Conservation (phyloP, 2,113 vertebrate genomes). For the Brachyhypopomus gauderio region DNA sequence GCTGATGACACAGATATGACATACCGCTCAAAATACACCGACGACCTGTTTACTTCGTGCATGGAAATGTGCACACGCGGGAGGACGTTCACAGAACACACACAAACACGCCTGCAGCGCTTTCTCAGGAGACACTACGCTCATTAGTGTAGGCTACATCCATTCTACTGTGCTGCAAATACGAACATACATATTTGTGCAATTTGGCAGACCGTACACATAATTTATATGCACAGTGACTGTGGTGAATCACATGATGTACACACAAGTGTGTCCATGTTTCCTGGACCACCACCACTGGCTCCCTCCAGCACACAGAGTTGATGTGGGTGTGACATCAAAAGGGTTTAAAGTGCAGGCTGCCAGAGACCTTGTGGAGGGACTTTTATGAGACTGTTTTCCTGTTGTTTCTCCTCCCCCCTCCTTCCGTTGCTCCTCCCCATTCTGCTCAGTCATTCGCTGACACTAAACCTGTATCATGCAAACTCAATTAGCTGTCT, state of each 20-base stretch:
- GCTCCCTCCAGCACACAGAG: not conserved
- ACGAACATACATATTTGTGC: too few species aligned
- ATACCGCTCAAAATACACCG: too few species aligned
- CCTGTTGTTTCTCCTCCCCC: not conserved
- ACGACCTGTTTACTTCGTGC: too few species aligned
- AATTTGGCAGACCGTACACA: too few species aligned
- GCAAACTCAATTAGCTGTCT: not conserved
- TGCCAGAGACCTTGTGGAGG: not conserved
- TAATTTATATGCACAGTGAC: too few species aligned
- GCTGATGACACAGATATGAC: too few species aligned
- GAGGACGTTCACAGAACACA: too few species aligned
- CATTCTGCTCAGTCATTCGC: not conserved
- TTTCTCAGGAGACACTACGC: too few species aligned
- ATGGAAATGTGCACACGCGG: too few species aligned
- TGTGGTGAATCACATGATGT: not conserved
- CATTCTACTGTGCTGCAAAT: too few species aligned
- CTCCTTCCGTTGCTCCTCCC: not conserved
- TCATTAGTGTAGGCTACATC: too few species aligned
- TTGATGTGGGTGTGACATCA: constrained; percentile 2
- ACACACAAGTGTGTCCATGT: not conserved
- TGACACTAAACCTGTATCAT: not conserved
- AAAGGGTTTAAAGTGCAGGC: not conserved
- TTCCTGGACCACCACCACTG: not conserved
- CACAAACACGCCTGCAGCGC: too few species aligned
- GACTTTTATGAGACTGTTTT: constrained; percentile 10